Evolutionary conservation across 2,888 invertebrate species (phyloP).

Genomic region (Meiosimyza decipiens): DNA sequence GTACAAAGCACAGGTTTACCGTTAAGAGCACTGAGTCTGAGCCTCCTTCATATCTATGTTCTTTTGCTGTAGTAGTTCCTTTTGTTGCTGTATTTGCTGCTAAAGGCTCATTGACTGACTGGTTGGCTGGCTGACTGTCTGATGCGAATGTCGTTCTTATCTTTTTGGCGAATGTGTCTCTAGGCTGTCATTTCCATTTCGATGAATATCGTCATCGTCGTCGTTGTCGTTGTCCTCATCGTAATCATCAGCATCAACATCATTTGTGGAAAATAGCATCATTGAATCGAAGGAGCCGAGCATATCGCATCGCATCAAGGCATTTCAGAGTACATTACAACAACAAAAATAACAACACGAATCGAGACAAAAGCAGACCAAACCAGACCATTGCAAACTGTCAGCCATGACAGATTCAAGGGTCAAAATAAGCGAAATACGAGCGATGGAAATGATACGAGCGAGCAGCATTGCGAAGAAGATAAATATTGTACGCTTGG

Average conservation of each 20-base stretch:
- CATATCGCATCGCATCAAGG: slow-evolving; percentile 26
- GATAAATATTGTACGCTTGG: slow-evolving; percentile 39
- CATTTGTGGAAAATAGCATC: slow-evolving; percentile 61
- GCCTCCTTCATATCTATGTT: slow-evolving; percentile 28
- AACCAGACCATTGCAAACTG: neutral
- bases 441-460: slow-evolving; percentile 4
- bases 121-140: slow-evolving; percentile 26
- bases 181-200: slow-evolving; percentile 66
- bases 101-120: slow-evolving; percentile 31
- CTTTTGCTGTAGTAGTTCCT: slow-evolving; percentile 20
- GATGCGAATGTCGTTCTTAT: slow-evolving; percentile 41
- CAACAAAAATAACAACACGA: slow-evolving; percentile 5
- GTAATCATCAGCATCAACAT: slow-evolving; percentile 50
- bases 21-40: slow-evolving; percentile 29
- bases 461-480: neutral
- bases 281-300: slow-evolving; percentile 49
- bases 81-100: slow-evolving; percentile 35
- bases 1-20: slow-evolving; percentile 35
- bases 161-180: slow-evolving; percentile 63
- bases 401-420: slow-evolving; percentile 24
- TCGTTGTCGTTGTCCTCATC: slow-evolving; percentile 48
- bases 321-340: neutral
- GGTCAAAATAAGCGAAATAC: slow-evolving; percentile 23
- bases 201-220: slow-evolving; percentile 55
- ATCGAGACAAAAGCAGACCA: slow-evolving; percentile 1